These are phyloP conservation scores for Apotomis turbidana DNA, from an alignment of 2,888 invertebrate species.

Conservation along the genomic window DNA sequence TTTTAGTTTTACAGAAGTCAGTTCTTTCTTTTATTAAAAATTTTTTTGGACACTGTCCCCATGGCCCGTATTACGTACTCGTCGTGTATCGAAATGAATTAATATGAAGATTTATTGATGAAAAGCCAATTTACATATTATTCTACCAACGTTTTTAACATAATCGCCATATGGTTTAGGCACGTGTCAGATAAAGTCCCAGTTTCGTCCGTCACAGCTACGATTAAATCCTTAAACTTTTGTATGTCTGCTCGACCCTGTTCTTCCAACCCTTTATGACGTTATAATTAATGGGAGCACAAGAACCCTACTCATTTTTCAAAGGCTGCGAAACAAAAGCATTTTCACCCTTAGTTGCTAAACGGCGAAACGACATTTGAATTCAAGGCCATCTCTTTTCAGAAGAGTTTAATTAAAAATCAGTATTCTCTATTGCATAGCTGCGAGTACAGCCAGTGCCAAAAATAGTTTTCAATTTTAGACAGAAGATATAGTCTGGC, in stretches of 20 bases:
- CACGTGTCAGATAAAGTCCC: background rate
- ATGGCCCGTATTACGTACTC: too few species aligned
- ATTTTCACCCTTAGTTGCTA: background rate
- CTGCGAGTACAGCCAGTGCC: too few species aligned
- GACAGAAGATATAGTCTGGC: too few species aligned
- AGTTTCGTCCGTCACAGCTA: background rate
- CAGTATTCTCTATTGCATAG: too few species aligned
- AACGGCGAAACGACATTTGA: conserved; percentile 5
- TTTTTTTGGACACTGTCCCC: too few species aligned
- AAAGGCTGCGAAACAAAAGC: conserved; percentile 19
- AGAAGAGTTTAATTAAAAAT: background rate
- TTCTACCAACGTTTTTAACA: background rate
- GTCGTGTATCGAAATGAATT: too few species aligned
- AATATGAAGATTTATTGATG: too few species aligned
- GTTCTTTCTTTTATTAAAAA: too few species aligned
- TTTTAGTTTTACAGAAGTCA: too few species aligned
- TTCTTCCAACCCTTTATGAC: conserved; percentile 13
- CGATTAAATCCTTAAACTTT: conserved; percentile 11
- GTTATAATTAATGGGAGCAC: conserved; percentile 21
- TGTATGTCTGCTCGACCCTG: background rate
- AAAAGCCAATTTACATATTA: too few species aligned
- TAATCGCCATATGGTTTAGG: background rate
- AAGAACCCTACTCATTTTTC: conserved; percentile 20
- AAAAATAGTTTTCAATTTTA: too few species aligned
- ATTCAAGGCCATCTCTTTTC: conserved; percentile 3